Conservation (phyloP, 2,797 vertebrate genomes). For the Syngnathus acus region DNA sequence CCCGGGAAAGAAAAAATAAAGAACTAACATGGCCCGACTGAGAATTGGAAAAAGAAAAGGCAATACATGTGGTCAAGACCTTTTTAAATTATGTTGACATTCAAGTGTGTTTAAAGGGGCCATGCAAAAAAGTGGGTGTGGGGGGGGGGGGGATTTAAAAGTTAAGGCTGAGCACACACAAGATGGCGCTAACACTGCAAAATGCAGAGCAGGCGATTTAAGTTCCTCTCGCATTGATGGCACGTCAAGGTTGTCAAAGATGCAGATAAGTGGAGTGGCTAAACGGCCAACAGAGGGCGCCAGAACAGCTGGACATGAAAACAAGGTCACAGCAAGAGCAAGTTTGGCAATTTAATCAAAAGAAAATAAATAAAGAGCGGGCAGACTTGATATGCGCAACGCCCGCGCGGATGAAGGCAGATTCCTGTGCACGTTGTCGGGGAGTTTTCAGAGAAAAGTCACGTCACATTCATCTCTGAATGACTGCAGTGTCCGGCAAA, state of each 20-base stretch:
- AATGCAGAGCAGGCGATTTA: neutral
- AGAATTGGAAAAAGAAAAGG: conserved; percentile 60
- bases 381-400: neutral
- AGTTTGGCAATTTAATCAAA: conserved; percentile 38
- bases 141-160: conserved; percentile 56
- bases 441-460: conserved; percentile 18
- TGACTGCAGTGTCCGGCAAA: conserved; percentile 38
- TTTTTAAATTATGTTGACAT: neutral
- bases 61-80: conserved; percentile 68
- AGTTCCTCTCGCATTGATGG: neutral
- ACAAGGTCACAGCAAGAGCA: conserved; percentile 27
- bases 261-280: neutral
- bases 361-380: neutral
- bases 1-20: conserved; percentile 59
- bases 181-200: neutral
- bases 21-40: conserved; percentile 61
- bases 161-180: conserved; percentile 81
- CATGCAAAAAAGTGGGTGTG: conserved; percentile 5
- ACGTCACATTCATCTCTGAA: conserved; percentile 26
- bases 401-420: conserved; percentile 27
- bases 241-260: neutral
- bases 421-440: conserved; percentile 20
- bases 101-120: conserved; percentile 5
- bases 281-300: conserved; percentile 3
- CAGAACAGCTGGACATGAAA: conserved; percentile 12